Evolutionary conservation across 2,113 vertebrate species (phyloP).

Genomic region (Neomonachus schauinslandi): DNA sequence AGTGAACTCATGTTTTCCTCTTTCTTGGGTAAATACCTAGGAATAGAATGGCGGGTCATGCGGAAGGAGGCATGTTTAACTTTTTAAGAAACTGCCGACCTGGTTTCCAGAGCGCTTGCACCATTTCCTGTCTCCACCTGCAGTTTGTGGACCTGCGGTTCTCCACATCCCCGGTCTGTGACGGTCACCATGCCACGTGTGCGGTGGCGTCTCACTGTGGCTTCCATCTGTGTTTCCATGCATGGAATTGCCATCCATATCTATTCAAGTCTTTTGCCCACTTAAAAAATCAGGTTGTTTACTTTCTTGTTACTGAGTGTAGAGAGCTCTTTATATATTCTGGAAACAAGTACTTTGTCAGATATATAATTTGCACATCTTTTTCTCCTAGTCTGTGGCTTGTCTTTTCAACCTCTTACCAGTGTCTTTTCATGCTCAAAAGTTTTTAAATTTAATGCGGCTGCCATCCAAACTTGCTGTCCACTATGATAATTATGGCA

Average conservation of each 20-base stretch:
- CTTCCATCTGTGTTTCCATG: neutral
- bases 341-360: neutral
- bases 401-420: conserved; percentile 16
- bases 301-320: neutral
- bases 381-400: neutral
- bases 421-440: neutral
- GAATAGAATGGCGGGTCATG: neutral
- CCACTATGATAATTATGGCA: neutral
- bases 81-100: neutral
- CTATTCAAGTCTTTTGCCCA: neutral
- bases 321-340: neutral
- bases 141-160: fast-evolving
- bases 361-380: neutral
- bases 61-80: neutral
- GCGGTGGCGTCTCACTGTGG: neutral
- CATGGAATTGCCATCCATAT: neutral
- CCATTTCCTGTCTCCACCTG: neutral
- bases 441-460: conserved; percentile 13
- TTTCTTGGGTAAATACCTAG: neutral
- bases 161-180: neutral
- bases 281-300: neutral
- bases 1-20: neutral
- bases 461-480: neutral
- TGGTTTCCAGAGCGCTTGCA: neutral
- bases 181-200: too few species aligned